Evolutionary conservation across 2,113 vertebrate genomes (phyloP).

Genomic region (Empidonax alnorum): DNA sequence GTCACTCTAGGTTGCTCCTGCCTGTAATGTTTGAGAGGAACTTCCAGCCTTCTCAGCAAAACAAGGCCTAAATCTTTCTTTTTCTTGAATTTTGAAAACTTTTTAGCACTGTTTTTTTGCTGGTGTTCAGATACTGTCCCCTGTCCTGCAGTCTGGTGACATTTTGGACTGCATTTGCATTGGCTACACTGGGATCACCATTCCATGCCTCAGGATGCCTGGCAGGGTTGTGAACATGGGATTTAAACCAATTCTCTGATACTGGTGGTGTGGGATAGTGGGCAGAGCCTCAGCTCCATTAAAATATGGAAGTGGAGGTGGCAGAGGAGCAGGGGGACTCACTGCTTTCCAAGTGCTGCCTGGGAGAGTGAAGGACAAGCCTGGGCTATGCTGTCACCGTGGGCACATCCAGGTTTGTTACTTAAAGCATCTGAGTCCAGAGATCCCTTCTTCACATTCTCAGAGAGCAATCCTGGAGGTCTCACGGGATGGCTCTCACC

Average conservation of each 20-base stretch:
- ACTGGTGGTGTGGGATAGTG: not conserved
- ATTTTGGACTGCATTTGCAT: not conserved
- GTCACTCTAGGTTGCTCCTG: not conserved
- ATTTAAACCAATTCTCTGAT: not conserved
- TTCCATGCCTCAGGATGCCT: no score
- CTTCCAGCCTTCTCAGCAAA: not conserved
- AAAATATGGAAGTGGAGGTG: not conserved
- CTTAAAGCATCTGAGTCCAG: not conserved
- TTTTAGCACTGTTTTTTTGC: not conserved
- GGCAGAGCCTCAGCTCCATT: not conserved
- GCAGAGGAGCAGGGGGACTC: accelerated
- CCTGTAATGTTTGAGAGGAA: not conserved
- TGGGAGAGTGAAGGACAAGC: no score
- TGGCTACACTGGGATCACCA: not conserved
- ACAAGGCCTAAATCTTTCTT: not conserved
- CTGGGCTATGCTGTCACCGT: not conserved
- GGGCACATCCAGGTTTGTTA: accelerated
- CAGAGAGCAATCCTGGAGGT: accelerated
- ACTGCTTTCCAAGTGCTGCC: accelerated
- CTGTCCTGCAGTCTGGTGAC: not conserved
- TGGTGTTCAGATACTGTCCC: accelerated
- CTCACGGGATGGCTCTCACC: not conserved
- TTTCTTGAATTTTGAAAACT: not conserved
- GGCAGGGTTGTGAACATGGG: not conserved
- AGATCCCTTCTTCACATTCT: not conserved